Evolutionary conservation across 1,140 invertebrate genomes (phyloP).

Genomic region (Marisa cornuarietis): DNA sequence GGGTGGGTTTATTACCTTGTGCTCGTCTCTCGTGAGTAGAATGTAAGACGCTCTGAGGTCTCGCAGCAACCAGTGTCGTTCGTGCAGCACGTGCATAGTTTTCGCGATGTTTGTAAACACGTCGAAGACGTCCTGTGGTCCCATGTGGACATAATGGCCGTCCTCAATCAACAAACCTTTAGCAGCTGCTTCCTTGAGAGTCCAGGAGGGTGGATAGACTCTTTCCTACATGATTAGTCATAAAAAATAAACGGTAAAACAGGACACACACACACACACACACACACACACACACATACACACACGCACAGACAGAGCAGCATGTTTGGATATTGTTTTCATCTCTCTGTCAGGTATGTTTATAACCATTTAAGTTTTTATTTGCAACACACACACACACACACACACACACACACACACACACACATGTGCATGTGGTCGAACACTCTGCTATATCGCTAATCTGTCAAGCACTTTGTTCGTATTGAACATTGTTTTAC

Average conservation of each 20-base stretch:
- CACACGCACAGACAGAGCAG: too few relatives aligned
- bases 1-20: too few relatives aligned
- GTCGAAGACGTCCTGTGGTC: neutral
- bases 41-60: slow-evolving; percentile 19
- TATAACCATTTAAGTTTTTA: too few relatives aligned
- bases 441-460: neutral
- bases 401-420: too few relatives aligned
- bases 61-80: slow-evolving; percentile 13
- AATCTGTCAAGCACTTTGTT: neutral
- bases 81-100: slow-evolving; percentile 10
- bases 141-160: slow-evolving; percentile 6
- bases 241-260: neutral
- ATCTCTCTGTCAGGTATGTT: too few relatives aligned
- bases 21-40: neutral
- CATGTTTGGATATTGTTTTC: too few relatives aligned
- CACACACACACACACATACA: too few relatives aligned
- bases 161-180: neutral
- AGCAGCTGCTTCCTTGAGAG: slow-evolving; percentile 9
- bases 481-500: neutral
- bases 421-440: neutral
- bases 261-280: slow-evolving; percentile 8
- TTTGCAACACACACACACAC: too few relatives aligned
- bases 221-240: neutral
- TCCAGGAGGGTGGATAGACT: slow-evolving; percentile 6
- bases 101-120: neutral